Conservation (phyloP, 2,888 invertebrate species). For the Shargacucullia verbasci region DNA sequence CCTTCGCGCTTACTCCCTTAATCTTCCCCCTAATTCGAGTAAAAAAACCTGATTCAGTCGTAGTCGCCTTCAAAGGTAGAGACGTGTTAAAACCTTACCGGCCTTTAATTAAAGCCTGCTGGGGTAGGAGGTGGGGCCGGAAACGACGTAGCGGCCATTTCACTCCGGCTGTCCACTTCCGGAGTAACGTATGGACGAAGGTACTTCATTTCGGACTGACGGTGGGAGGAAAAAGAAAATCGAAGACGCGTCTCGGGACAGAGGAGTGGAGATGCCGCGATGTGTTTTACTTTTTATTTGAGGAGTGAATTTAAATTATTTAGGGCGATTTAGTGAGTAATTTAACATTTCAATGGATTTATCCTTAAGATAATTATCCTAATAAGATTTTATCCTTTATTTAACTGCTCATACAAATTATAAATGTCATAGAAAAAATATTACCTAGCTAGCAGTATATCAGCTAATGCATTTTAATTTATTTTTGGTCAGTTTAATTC, state of each 20-base stretch:
- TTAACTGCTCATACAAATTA: too few species aligned
- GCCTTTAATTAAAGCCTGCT: conserved; percentile 85
- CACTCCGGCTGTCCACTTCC: conserved; percentile 82
- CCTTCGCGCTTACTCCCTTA: conserved; percentile 60
- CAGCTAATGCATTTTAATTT: too few species aligned
- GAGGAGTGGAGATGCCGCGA: conserved; percentile 60
- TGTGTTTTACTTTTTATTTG: conserved; percentile 26
- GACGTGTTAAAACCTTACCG: conserved; percentile 86
- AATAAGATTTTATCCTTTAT: too few species aligned
- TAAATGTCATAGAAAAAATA: too few species aligned
- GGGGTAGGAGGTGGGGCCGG: conserved; percentile 60
- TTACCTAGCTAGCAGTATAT: too few species aligned
- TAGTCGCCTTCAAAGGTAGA: conserved; percentile 76
- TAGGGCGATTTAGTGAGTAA: not conserved
- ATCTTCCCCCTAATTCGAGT: conserved; percentile 55
- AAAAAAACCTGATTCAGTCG: conserved; percentile 65
- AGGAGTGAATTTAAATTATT: too few species aligned
- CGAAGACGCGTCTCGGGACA: conserved; percentile 74
- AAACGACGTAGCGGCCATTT: conserved; percentile 74
- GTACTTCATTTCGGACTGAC: conserved; percentile 85
- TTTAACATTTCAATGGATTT: too few species aligned
- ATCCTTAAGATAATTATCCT: too few species aligned
- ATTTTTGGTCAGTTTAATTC: too few species aligned
- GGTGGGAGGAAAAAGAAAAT: conserved; percentile 79
- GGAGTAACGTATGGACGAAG: conserved; percentile 79